Conservation (phyloP, 2,888 invertebrate species). For the Nebria salina region DNA sequence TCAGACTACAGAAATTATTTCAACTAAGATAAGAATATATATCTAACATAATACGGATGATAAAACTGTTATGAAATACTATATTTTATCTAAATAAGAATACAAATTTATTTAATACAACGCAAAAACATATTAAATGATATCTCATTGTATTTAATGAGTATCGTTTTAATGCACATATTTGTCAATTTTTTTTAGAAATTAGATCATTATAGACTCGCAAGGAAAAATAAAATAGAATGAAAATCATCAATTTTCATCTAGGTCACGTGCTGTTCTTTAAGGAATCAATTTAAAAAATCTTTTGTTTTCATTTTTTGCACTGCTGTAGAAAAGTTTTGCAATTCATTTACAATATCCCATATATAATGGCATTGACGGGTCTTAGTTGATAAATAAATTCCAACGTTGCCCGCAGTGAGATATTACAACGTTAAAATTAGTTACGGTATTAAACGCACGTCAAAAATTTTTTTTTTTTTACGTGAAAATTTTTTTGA, state of each 20-base stretch:
- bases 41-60: too few relatives aligned
- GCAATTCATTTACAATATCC: neutral
- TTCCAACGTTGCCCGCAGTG: neutral
- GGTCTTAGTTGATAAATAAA: neutral
- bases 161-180: neutral
- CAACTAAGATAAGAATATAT: neutral
- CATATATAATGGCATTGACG: neutral
- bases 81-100: too few relatives aligned
- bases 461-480: too few relatives aligned
- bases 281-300: neutral
- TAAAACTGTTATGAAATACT: too few relatives aligned
- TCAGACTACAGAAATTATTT: neutral
- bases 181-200: neutral
- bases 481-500: too few relatives aligned
- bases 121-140: neutral
- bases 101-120: too few relatives aligned
- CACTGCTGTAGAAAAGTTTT: neutral
- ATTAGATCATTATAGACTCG: neutral
- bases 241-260: neutral
- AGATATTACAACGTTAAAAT: neutral
- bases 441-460: too few relatives aligned
- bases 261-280: neutral
- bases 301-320: neutral
- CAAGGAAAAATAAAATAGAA: neutral
- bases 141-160: neutral